Evolutionary conservation across 2,888 invertebrate species (phyloP), one percentile per base, ranked within the genome.

Genomic region (Cantharis lateralis): DNA sequence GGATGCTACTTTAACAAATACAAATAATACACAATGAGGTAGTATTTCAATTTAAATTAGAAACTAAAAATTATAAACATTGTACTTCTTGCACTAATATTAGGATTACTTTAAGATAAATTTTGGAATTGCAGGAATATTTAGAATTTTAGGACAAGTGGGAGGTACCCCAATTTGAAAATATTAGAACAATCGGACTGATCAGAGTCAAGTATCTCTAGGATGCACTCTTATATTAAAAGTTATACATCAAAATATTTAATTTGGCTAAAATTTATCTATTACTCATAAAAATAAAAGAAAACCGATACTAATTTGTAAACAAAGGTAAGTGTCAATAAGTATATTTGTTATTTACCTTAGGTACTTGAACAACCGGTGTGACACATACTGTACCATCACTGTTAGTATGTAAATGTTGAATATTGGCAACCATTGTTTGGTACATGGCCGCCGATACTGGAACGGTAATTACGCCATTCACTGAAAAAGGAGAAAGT

Each of bases 371-470:
- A 83, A 94, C 92, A 89, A 96, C 93, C 83, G 95, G 95, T 79
- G 95, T 93, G 78, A 96, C 93, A 90, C 95, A 95, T 84, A 96
- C 94, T 68, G 93, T 93, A 84, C 95, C 95, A 87, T 96, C 95
- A 83, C 92, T 91, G 82, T 91, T 91, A 71, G 92, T 91, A 84
- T 93, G 93, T 82, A 95, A 91, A 86, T 93, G 92, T 87, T 95
- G 95, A 87, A 96, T 95, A 88, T 95, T 95, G 74, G 97, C 96
- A 86, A 97, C 95, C 91, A 98, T 97, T 78, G 96, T 96, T 90
- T 98, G 98, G 91, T 98, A 98, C 95, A 98, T 96, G 79, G 96
- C 96, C 76, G 96, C 95, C 64, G 96, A 95, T 80, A 98, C 96
- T 74, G 98, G 98, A 84, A 98, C 96, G 74, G 98, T 97, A 87